These are phyloP conservation scores for Apostichopus californicus DNA, from an alignment of 35 echinoderm and acorn worm species.

Conservation along the genomic window DNA sequence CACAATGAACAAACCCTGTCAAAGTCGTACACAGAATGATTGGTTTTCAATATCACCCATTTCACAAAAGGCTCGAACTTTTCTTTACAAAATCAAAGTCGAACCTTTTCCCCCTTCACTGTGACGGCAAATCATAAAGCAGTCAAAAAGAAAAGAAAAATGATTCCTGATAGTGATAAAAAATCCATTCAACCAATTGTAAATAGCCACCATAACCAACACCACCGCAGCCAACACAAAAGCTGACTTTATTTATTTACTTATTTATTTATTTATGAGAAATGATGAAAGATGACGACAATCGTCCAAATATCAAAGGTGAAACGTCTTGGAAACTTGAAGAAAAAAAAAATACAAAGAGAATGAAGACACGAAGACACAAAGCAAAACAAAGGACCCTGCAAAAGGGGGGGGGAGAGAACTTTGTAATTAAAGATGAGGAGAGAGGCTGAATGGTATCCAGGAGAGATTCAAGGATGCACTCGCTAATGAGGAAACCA, in stretches of 20 bases:
- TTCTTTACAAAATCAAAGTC: too few species aligned
- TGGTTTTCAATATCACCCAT: too few species aligned
- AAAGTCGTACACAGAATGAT: too few species aligned
- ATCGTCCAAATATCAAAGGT: conserved; percentile 9
- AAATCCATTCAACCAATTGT: not conserved
- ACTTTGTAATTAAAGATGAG: not conserved
- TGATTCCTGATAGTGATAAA: not conserved
- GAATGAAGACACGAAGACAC: not conserved
- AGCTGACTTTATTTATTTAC: not conserved
- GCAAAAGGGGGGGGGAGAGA: not conserved
- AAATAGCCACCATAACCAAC: not conserved
- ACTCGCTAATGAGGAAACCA: conserved; percentile 16
- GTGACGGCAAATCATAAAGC: too few species aligned
- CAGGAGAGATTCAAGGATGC: not conserved
- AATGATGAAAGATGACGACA: not conserved
- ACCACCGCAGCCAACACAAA: not conserved
- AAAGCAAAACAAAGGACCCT: not conserved
- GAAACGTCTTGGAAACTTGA: not conserved
- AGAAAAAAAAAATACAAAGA: not conserved
- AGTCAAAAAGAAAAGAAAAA: too few species aligned
- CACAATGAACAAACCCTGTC: too few species aligned
- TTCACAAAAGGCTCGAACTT: too few species aligned
- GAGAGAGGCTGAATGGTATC: not conserved
- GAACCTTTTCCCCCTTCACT: too few species aligned
- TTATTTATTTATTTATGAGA: not conserved